A percentile compares a stretch with the other conserved stretches of the same genome.
These are phyloP conservation scores for Emydura subglobosa DNA, from an alignment of 2,113 vertebrate genomes.

Conservation along the genomic window DNA sequence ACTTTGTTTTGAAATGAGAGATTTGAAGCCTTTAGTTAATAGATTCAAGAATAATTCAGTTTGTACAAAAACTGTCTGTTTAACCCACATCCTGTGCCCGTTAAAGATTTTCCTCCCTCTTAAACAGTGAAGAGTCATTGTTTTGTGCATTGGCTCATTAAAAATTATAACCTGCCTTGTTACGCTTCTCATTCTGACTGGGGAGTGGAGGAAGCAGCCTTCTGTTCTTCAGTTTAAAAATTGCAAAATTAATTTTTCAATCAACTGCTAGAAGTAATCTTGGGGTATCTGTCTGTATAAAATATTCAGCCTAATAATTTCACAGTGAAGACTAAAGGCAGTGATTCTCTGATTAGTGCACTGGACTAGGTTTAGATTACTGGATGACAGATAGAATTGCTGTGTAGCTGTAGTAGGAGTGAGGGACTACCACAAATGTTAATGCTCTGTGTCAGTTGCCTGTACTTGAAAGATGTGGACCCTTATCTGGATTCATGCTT, in stretches of 20 bases:
- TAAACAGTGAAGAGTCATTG: not conserved
- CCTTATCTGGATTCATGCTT: not conserved
- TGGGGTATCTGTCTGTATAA: not conserved
- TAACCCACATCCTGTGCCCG: not conserved
- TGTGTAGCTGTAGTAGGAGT: not conserved
- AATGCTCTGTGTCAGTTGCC: not conserved
- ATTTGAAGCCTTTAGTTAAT: not conserved
- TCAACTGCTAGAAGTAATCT: not conserved
- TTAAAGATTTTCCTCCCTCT: not conserved
- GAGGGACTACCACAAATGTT: not conserved
- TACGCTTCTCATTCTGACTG: not conserved
- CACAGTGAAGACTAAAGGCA: conserved; percentile 42
- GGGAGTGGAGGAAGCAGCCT: not conserved
- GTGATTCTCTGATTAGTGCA: conserved; percentile 38
- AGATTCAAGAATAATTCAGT: not conserved
- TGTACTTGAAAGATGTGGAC: not conserved
- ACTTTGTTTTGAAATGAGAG: not conserved
- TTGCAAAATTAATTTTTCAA: not conserved
- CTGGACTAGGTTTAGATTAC: conserved; percentile 48
- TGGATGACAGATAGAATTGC: conserved; percentile 46
- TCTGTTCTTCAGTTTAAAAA: not conserved
- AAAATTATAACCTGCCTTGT: not conserved
- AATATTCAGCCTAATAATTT: conserved; percentile 11
- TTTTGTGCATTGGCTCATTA: not conserved
- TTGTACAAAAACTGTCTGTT: not conserved